Percentiles rank a stretch among this genome's conserved stretches.
Evolutionary conservation across 2,797 vertebrate genomes (phyloP).

Genomic region (Coracias cyanogaster): DNA sequence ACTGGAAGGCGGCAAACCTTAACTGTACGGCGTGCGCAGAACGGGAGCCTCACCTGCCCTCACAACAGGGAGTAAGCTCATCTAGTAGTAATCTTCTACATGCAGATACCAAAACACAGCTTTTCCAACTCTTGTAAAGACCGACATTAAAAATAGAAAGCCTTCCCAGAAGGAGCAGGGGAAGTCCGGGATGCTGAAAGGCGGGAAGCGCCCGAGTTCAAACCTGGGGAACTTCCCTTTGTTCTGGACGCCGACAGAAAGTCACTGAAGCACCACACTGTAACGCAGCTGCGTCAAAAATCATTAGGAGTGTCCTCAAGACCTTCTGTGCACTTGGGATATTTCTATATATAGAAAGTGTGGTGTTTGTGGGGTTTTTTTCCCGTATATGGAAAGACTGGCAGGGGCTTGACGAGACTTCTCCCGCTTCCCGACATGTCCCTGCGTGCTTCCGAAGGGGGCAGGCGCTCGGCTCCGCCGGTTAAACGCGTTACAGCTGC

Average conservation of each 20-base stretch:
- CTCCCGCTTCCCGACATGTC: rapidly evolving
- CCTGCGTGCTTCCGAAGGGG: rapidly evolving
- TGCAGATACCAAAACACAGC: neutral
- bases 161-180: neutral
- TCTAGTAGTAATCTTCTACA: neutral
- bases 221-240: neutral
- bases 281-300: neutral
- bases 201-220: neutral
- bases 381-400: too few species aligned
- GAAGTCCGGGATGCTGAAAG: neutral
- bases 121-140: neutral
- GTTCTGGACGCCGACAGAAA: neutral
- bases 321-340: rapidly evolving
- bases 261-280: neutral
- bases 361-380: rapidly evolving
- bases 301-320: too few species aligned
- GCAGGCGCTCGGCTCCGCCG: rapidly evolving
- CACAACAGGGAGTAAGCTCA: neutral
- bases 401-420: neutral
- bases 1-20: neutral
- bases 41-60: neutral
- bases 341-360: too few species aligned
- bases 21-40: neutral
- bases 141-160: neutral
- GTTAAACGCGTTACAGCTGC: neutral